phyloP scores from a whole-genome alignment of 2,888 invertebrate species.

The Pomacea canaliculata region DNA sequence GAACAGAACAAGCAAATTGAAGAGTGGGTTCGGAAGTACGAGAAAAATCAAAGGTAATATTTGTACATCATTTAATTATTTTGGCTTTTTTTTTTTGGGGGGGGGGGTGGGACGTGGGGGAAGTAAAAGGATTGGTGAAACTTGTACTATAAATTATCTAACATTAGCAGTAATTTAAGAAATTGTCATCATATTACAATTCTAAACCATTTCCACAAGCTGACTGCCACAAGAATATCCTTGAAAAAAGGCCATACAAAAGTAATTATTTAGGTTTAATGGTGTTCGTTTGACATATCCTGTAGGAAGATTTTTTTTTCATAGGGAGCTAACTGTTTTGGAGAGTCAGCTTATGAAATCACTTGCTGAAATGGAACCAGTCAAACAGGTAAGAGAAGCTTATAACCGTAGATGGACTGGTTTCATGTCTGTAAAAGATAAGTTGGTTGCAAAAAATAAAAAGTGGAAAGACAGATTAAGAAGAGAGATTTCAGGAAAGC shows the following conservation, averaged over 20 bases:
- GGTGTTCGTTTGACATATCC: too few relatives aligned
- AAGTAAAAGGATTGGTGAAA: not conserved
- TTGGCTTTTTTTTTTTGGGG: too few relatives aligned
- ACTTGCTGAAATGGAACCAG: conserved; percentile 20
- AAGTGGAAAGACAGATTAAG: not conserved
- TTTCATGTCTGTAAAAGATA: not conserved
- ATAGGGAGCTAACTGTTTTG: conserved; percentile 15
- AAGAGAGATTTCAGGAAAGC: too few relatives aligned
- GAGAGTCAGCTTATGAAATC: conserved; percentile 18
- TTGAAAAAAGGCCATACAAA: too few relatives aligned
- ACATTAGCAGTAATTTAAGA: not conserved
- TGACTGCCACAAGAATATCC: too few relatives aligned
- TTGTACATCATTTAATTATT: not conserved
- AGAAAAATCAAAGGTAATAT: conserved; percentile 18
- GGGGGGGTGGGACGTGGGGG: too few relatives aligned
- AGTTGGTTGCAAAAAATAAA: not conserved
- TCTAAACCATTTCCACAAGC: too few relatives aligned
- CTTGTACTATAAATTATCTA: not conserved
- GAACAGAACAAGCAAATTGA: conserved; percentile 16
- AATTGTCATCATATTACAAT: too few relatives aligned
- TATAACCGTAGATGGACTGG: too few relatives aligned
- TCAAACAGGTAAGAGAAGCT: conserved; percentile 11
- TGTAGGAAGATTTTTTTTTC: not conserved
- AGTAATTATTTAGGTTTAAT: too few relatives aligned
- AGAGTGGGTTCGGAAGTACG: conserved; percentile 19